Percentiles rank a stretch among this genome's conserved stretches.
These are phyloP conservation scores for Xenopus petersii DNA, from an alignment of 2,797 vertebrate genomes.

Conservation along the genomic window DNA sequence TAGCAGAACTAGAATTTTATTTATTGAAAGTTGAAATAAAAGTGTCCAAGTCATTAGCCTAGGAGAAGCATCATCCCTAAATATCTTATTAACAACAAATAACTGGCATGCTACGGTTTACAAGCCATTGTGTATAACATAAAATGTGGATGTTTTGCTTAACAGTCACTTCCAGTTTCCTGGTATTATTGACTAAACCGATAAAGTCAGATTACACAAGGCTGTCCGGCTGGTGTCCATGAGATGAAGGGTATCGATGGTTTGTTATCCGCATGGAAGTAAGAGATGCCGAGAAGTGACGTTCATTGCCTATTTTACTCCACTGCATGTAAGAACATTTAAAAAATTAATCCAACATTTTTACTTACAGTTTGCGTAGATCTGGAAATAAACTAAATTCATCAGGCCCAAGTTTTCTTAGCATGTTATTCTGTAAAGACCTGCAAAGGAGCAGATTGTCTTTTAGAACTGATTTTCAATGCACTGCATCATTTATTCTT, in stretches of 20 bases:
- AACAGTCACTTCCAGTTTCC: neutral
- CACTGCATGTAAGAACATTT: no score
- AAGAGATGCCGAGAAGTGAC: no score
- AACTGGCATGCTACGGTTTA: constrained; percentile 5
- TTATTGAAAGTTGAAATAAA: constrained; percentile 16
- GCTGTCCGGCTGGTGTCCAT: no score
- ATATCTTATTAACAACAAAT: constrained; percentile 29
- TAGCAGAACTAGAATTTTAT: neutral
- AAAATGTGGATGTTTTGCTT: neutral
- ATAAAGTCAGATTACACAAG: neutral
- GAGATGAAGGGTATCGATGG: no score
- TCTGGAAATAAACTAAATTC: constrained; percentile 78
- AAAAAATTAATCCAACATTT: neutral
- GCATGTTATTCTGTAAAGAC: constrained; percentile 82
- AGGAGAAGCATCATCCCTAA: constrained; percentile 1
- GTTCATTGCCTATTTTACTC: no score
- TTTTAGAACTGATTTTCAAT: no score
- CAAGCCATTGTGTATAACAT: neutral
- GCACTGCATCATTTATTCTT: no score
- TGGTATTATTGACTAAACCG: neutral
- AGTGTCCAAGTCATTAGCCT: neutral
- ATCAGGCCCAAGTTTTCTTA: constrained; percentile 78
- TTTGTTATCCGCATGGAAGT: no score
- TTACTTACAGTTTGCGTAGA: constrained; percentile 86
- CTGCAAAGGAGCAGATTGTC: constrained; percentile 60